These are phyloP conservation scores for Diuraphis noxia DNA, from an alignment of 1,140 invertebrate species.

Conservation along the genomic window DNA sequence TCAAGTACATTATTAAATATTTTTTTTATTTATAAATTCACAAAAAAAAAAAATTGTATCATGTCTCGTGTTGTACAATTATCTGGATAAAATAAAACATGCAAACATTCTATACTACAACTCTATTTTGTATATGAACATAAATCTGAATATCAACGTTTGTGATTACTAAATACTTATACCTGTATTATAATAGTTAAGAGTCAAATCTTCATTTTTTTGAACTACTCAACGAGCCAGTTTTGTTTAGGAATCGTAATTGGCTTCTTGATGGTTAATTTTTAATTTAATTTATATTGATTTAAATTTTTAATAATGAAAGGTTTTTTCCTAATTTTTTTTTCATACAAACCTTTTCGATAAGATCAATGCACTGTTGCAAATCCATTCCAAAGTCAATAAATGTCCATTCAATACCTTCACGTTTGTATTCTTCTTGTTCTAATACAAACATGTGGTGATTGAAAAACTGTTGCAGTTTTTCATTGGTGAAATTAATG, in stretches of 20 bases:
- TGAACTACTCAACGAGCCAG: neutral
- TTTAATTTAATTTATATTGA: slow-evolving; percentile 11
- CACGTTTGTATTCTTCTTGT: slow-evolving; percentile 98
- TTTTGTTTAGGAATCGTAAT: neutral
- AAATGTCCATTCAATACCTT: slow-evolving; percentile 98
- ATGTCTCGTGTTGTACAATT: slow-evolving; percentile 32
- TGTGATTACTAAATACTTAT: neutral
- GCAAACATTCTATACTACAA: slow-evolving; percentile 18
- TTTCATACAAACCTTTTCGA: slow-evolving; percentile 85
- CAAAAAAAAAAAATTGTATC: slow-evolving; percentile 25
- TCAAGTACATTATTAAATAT: neutral
- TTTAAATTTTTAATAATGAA: neutral
- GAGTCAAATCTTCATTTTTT: neutral
- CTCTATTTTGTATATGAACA: neutral
- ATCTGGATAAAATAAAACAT: slow-evolving; percentile 15
- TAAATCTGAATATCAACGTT: neutral
- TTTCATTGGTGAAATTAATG: slow-evolving; percentile 99
- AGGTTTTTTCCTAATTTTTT: neutral
- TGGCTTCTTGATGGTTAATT: neutral
- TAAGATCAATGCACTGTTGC: slow-evolving; percentile 96
- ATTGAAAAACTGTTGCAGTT: slow-evolving; percentile 99
- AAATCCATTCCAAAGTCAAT: slow-evolving; percentile 99
- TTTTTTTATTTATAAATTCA: neutral
- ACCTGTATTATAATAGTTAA: neutral
- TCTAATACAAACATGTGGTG: slow-evolving; percentile 99